These are phyloP conservation scores for Megaustenia siamemsis DNA, from an alignment of 2,888 invertebrate genomes.

Conservation along the genomic window DNA sequence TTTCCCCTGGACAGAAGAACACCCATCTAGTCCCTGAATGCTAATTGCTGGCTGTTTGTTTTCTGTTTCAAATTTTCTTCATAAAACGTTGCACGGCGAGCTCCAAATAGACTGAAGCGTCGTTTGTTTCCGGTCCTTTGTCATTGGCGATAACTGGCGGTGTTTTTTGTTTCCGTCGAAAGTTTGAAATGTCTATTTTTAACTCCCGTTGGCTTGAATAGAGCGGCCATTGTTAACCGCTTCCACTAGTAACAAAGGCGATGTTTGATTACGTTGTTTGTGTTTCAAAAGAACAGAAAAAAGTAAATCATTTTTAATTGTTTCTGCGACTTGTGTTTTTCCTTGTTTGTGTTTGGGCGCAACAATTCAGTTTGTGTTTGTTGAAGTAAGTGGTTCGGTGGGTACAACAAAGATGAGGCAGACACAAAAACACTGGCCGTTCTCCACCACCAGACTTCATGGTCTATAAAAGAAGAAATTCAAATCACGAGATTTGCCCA, in stretches of 20 bases:
- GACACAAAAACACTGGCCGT: too few relatives aligned
- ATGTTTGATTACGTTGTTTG: background rate
- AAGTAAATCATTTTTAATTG: too few relatives aligned
- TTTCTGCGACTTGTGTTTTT: too few relatives aligned
- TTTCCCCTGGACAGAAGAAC: background rate
- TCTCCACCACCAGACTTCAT: too few relatives aligned
- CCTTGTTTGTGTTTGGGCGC: too few relatives aligned
- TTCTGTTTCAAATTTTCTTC: background rate
- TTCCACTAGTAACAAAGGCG: background rate
- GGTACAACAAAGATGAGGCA: too few relatives aligned
- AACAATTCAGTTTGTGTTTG: too few relatives aligned
- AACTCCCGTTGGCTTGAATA: background rate
- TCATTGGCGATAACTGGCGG: slow-evolving; percentile 7
- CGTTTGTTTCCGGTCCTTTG: background rate
- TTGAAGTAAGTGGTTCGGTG: too few relatives aligned
- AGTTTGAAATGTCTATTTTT: background rate
- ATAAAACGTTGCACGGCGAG: background rate
- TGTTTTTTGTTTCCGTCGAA: slow-evolving; percentile 9
- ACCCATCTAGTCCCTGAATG: background rate
- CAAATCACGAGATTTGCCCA: too few relatives aligned
- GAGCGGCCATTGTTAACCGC: background rate
- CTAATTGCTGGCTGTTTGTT: background rate
- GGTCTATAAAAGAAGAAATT: too few relatives aligned
- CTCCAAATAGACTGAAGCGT: background rate
- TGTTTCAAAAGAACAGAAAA: background rate